Evolutionary conservation across 2,113 vertebrate genomes (phyloP).

Genomic region (Heloderma charlesbogerti): DNA sequence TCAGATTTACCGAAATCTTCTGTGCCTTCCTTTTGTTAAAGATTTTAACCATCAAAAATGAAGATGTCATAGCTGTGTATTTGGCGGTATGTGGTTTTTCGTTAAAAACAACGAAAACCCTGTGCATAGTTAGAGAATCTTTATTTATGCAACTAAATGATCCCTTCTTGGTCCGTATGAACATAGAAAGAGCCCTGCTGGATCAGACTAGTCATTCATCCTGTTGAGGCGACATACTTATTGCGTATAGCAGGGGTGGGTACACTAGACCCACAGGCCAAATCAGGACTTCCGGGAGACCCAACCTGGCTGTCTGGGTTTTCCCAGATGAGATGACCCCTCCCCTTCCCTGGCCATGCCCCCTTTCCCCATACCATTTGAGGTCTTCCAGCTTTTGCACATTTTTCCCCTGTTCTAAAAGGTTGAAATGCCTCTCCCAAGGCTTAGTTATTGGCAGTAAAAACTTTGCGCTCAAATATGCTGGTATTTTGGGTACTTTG

Average conservation of each 20-base stretch:
- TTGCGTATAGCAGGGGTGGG: neutral
- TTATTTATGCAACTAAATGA: neutral
- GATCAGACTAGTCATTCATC: neutral
- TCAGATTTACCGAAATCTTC: neutral
- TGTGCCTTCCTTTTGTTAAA: conserved; percentile 7
- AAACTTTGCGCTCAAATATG: too few relatives aligned
- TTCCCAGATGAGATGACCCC: too few relatives aligned
- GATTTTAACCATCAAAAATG: conserved; percentile 33
- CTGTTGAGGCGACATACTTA: neutral
- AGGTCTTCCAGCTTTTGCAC: too few relatives aligned
- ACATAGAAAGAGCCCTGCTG: neutral
- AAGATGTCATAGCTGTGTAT: neutral
- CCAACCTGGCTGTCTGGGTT: too few relatives aligned
- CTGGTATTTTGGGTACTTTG: too few relatives aligned
- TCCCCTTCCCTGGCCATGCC: too few relatives aligned
- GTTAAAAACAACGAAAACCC: neutral
- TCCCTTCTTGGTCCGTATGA: neutral
- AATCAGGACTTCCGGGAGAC: too few relatives aligned
- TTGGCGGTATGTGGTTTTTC: neutral
- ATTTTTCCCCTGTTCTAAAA: too few relatives aligned
- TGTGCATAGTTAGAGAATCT: neutral
- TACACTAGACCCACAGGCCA: too few relatives aligned
- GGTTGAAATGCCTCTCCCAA: too few relatives aligned
- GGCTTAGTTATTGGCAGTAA: too few relatives aligned
- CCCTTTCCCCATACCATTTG: too few relatives aligned